Evolutionary conservation across 2,113 vertebrate species (phyloP).

Genomic region (Mustela nigripes): DNA sequence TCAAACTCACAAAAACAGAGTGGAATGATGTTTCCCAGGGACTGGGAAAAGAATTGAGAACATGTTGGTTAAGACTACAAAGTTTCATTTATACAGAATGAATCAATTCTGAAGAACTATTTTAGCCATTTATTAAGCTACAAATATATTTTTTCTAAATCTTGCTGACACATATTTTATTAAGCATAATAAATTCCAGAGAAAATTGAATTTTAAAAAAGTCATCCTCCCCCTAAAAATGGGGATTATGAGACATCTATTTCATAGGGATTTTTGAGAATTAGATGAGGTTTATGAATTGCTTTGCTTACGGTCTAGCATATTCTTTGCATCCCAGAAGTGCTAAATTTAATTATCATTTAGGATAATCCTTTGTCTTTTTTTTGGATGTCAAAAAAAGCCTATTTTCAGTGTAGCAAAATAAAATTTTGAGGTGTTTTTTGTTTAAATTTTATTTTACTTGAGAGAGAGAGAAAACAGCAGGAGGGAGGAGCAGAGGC

Average conservation of each 20-base stretch:
- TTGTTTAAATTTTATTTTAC: no score
- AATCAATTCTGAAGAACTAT: not conserved
- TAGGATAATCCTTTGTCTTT: not conserved
- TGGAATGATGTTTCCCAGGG: not conserved
- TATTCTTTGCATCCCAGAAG: slow-evolving; percentile 32
- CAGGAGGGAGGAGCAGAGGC: no score
- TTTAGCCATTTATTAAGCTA: slow-evolving; percentile 84
- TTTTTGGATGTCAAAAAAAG: not conserved
- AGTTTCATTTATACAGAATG: not conserved
- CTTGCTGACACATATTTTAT: slow-evolving; percentile 86
- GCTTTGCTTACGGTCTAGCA: not conserved
- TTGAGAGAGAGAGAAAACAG: no score
- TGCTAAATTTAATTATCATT: not conserved
- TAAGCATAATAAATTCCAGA: slow-evolving; percentile 87
- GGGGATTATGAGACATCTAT: not conserved
- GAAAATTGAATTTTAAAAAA: slow-evolving; percentile 86
- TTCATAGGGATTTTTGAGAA: not conserved
- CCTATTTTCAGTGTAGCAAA: not conserved
- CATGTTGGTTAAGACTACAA: not conserved
- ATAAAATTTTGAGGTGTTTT: not conserved
- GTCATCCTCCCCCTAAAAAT: not conserved
- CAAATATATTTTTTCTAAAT: slow-evolving; percentile 86
- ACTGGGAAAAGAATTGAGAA: not conserved
- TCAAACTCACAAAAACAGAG: not conserved
- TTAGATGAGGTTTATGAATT: slow-evolving; percentile 5